These are phyloP conservation scores for Nematostella vectensis DNA, from an alignment of 92 coral and sea anemone genomes.

Conservation along the genomic window DNA sequence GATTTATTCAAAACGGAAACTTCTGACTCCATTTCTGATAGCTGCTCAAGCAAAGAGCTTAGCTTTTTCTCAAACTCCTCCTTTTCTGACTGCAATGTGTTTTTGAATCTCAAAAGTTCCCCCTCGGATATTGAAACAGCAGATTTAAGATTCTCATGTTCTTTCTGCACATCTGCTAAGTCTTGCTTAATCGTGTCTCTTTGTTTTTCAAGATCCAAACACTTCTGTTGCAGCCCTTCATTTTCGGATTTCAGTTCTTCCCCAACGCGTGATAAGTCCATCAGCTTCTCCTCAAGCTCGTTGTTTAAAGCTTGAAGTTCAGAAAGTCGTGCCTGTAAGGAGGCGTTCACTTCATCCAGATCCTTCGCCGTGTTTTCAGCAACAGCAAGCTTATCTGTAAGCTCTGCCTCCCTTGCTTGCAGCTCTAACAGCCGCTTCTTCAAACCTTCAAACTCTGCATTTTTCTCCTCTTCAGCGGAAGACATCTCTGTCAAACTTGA, in stretches of 20 bases:
- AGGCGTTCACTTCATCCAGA: conserved; percentile 22
- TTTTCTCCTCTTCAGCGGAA: conserved; percentile 10
- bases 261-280: background rate
- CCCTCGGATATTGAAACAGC: conserved; percentile 5
- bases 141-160: conserved; percentile 5
- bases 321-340: conserved; percentile 1
- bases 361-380: conserved; percentile 16
- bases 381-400: conserved; percentile 20
- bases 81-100: conserved; percentile 8
- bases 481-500: conserved; percentile 19
- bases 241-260: conserved; percentile 15
- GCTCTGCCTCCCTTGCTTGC: conserved; percentile 17
- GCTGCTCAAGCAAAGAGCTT: conserved; percentile 31
- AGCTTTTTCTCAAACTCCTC: conserved; percentile 23
- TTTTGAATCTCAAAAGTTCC: background rate
- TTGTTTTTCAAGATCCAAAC: conserved; percentile 20
- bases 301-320: conserved; percentile 9
- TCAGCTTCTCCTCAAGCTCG: conserved; percentile 10
- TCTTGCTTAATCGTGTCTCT: conserved; percentile 33
- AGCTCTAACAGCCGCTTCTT: conserved; percentile 12
- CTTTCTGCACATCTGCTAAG: conserved; percentile 16
- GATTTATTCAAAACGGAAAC: conserved; percentile 28
- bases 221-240: conserved; percentile 11
- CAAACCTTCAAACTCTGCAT: conserved; percentile 13
- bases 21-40: conserved; percentile 33